Base-by-base conservation (phyloP, 2,888 invertebrate species). In the Diadromus collaris region DNA sequence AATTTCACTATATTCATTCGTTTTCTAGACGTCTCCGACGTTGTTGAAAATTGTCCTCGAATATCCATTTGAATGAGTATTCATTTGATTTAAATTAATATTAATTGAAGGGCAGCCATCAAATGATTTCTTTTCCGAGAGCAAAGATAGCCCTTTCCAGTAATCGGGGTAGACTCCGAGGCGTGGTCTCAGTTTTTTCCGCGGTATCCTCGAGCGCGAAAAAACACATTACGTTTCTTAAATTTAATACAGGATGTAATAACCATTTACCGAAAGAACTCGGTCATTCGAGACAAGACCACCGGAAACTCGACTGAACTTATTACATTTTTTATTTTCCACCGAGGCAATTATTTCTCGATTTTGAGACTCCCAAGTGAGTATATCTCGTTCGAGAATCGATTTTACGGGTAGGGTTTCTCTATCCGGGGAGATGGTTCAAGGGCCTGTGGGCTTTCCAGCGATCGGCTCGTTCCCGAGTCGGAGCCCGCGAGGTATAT, bases 391-490 rank as follows among this genome's bases (percentile, higher is more conserved):
- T n/a, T 54, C 41, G 29, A 24, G 38, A 29, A 63, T 64, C 63
- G 71, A 75, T 69, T 79, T 63, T 41, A 67, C 56, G 19, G 19
- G 58, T 13, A 7, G 54, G 34, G 69, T 74, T 69, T 69, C 54
- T 63, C 27, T 61, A 63, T 75, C 61, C 38, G 38, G 13, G 27
- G 19, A 56, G 24, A 19, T 32, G 29, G 21, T 51, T 74, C 48
- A 76, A 75, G 79, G 71, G 76, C 75, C 72, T 63, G 29, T 44
- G n/a, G 61, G 65, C 51, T 74, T 63, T 69, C 54, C 56, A 58
- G 58, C 34, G 51, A 63, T 69, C 71, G 51, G 61, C 60, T 27
- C 29, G 34, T 75, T 54, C 63, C 51, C 48, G 21, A 19, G 7
- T 48, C 46, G 10, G 19, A 21, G 13, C 51, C 29, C 61, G 48